Evolutionary conservation across 2,113 vertebrate genomes (phyloP), one percentile per base, ranked within the genome.

Genomic region (Podarcis raffonei): DNA sequence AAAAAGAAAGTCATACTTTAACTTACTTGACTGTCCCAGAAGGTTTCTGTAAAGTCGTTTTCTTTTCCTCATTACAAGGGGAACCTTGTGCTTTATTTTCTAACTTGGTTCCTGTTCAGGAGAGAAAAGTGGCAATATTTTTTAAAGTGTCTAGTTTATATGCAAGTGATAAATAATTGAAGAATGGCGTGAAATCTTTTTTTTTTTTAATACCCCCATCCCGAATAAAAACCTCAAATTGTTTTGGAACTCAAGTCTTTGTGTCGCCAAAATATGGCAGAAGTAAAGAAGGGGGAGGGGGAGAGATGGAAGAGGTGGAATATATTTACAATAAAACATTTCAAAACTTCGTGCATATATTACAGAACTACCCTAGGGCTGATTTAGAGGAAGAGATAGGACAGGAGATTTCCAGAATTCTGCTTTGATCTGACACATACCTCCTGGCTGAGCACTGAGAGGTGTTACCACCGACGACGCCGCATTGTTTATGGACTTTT

Each of bases 21-120:
- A 98, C 97, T 97, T 97, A 97, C 97, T 96, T 90, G 96, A 94
- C 91, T 96, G 96, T 95, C 97, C 97, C 93, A 95, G 94, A 86
- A 93, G 87, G 80, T 95, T 96, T 96, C 95, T 95, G 94, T 96
- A 95, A 95, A 97, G 94, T 88, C 96, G 92, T 89, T 96, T 96
- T 90, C 95, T 96, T 94, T 96, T 97, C 93, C 95, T 97, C 96
- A 96, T 96, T 93, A 93, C 94, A 93, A 97, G 92, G 35, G 95
- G 91, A 90, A 94, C 89, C 94, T 96, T 96, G 93, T 95, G 95
- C 93, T 94, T 97, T 95, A 95, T 96, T 96, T 97, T 95, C 94
- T 94, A 95, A 95, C 68, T 95, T 94, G 94, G 91, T 94, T 87
- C 94, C 97, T 97, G 94, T 97, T 96, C 48, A 88, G 84, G 57